phyloP scores from a whole-genome alignment of 2,113 vertebrate species.

The Hiodon tergisus region DNA sequence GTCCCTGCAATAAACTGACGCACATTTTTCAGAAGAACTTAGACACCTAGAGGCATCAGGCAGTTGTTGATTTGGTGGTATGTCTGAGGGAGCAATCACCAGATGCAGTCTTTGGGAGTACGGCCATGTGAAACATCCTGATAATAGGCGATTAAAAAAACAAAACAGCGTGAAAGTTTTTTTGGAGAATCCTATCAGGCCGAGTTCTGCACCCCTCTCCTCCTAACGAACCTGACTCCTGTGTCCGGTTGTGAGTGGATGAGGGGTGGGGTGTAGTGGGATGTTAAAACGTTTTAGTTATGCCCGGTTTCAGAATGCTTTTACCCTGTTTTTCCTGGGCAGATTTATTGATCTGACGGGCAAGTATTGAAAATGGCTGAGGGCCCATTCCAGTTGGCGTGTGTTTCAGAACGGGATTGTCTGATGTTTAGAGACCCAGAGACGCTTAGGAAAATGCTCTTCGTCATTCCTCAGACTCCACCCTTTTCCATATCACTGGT shows the following conservation, averaged over 20 bases:
- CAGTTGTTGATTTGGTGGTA: no score
- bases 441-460: not conserved
- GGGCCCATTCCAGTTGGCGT: not conserved
- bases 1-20: constrained; percentile 26
- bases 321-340: not conserved
- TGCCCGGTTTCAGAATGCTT: constrained; percentile 11
- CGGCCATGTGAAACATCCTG: no score
- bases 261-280: not conserved
- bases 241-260: constrained; percentile 10
- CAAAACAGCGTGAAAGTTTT: no score
- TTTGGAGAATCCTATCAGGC: not conserved
- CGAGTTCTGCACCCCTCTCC: not conserved
- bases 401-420: not conserved
- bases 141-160: no score
- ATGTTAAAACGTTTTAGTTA: constrained; percentile 9
- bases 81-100: no score
- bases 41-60: constrained; percentile 34
- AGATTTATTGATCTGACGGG: constrained; percentile 3
- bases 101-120: no score
- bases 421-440: not conserved
- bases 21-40: constrained; percentile 16
- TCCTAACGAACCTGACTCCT: not conserved
- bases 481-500: not conserved
- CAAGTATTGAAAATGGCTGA: constrained; percentile 2
- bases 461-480: not conserved